These are phyloP conservation scores for Fundulus diaphanus DNA, from an alignment of 2,797 vertebrate genomes.

Conservation along the genomic window DNA sequence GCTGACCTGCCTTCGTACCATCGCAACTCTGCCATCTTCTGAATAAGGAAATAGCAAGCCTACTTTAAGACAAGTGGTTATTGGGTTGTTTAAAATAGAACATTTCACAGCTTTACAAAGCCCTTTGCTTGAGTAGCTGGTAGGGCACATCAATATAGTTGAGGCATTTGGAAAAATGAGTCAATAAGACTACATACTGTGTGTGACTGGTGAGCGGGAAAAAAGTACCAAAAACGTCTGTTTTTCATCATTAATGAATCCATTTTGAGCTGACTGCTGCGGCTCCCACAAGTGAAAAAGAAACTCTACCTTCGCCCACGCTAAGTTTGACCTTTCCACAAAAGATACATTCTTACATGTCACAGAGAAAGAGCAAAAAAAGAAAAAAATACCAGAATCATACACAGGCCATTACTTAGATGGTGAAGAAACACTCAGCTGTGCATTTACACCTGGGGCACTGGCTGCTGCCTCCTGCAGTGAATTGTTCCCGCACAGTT, in stretches of 20 bases:
- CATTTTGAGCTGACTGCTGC: constrained; percentile 52
- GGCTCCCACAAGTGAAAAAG: constrained; percentile 49
- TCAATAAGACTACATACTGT: constrained; percentile 68
- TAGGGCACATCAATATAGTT: constrained; percentile 79
- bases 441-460: constrained; percentile 77
- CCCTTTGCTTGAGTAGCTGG: constrained; percentile 75
- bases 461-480: constrained; percentile 69
- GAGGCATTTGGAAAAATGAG: constrained; percentile 76
- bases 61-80: constrained; percentile 82
- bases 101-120: constrained; percentile 82
- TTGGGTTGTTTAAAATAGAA: constrained; percentile 75
- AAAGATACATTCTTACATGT: constrained; percentile 77
- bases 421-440: constrained; percentile 75
- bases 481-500: constrained; percentile 68
- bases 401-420: constrained; percentile 78
- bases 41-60: constrained; percentile 73
- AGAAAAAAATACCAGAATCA: too few relatives aligned
- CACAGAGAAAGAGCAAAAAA: constrained; percentile 70
- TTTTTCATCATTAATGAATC: constrained; percentile 53
- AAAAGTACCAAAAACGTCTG: constrained; percentile 52
- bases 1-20: constrained; percentile 54
- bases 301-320: constrained; percentile 44
- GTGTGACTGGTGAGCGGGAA: constrained; percentile 58
- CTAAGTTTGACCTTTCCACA: constrained; percentile 64
- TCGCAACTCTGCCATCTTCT: constrained; percentile 61